Evolutionary conservation across 2,888 invertebrate species (phyloP).

Genomic region (Noctua comes): DNA sequence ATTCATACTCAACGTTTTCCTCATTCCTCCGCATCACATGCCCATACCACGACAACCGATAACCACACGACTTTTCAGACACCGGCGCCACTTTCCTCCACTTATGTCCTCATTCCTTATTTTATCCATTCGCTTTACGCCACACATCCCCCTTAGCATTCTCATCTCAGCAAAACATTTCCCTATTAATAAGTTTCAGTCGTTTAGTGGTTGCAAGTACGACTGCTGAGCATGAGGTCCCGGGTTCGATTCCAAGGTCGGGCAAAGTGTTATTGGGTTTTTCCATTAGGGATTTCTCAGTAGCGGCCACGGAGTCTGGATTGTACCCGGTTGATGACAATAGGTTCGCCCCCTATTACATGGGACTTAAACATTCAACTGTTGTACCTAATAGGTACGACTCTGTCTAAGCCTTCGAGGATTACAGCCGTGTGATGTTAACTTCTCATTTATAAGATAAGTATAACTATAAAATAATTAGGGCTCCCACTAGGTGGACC

Average conservation of each 20-base stretch:
- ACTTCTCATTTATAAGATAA: neutral
- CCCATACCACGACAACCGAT: too few species aligned
- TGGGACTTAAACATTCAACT: neutral
- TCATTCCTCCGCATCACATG: too few species aligned
- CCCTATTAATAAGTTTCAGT: neutral
- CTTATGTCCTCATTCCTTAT: too few species aligned
- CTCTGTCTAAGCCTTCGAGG: neutral
- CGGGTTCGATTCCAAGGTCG: neutral
- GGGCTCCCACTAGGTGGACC: too few species aligned
- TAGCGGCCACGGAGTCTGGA: neutral
- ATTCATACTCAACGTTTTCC: too few species aligned
- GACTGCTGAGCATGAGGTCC: neutral
- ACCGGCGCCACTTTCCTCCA: too few species aligned
- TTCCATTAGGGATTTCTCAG: too few species aligned
- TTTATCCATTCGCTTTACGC: too few species aligned
- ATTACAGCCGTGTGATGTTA: neutral
- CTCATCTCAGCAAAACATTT: neutral
- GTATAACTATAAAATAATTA: too few species aligned
- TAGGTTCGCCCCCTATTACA: neutral
- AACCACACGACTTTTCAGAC: too few species aligned
- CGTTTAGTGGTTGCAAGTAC: neutral
- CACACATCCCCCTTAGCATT: too few species aligned
- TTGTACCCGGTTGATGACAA: neutral
- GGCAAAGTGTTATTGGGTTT: neutral
- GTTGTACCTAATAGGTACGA: neutral